Evolutionary conservation across 2,888 invertebrate genomes (phyloP), one percentile per base, ranked within the genome.

Genomic region (Parapristionchus giblindavisi): DNA sequence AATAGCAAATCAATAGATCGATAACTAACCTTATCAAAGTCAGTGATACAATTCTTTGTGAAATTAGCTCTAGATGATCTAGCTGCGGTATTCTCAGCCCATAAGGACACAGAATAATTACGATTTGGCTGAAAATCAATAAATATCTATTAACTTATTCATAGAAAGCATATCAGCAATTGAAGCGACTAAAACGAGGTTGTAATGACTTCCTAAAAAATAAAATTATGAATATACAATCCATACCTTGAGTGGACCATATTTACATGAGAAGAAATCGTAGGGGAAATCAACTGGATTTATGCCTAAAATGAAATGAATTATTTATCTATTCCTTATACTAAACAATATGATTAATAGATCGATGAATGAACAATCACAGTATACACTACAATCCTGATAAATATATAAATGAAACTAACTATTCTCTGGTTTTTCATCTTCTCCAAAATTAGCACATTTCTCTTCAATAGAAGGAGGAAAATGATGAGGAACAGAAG

Each of bases 41-140:
- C 84, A 38, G 84, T 86, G 29, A 84, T 72, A 76, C 87, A 87
- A 24, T 83, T 79, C 71, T 81, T 77, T 32, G 79, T 74, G 75
- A 84, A 85, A 21, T 78, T 54, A 6, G 80, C 79, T 29, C 84
- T 77, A 38, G 63, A 75, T 21, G 83, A 83, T 63, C 77, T 56
- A 6, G 87, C 87, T 1, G 86, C 87, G 1, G 75, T 79, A 72
- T 87, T 87, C 74, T 85, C 85, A 21, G 86, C 87, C 87, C 87
- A 87, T 17, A 87, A 80, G 2, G 82, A 82, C 24, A 87, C 87
- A 17, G 85, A 76, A 71, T 87, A 87, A 76, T 87, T 87, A 8
- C 87, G 81, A 77, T 87, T 87, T n/a, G 87, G 87, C 84, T 85
- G 78, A 63, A 81, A 79, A 75, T 1, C 5, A 14, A 4, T 29